Percentiles rank a stretch among this genome's conserved stretches.
Conservation (phyloP, 2,888 invertebrate species). For the Hydriomena furcata region DNA sequence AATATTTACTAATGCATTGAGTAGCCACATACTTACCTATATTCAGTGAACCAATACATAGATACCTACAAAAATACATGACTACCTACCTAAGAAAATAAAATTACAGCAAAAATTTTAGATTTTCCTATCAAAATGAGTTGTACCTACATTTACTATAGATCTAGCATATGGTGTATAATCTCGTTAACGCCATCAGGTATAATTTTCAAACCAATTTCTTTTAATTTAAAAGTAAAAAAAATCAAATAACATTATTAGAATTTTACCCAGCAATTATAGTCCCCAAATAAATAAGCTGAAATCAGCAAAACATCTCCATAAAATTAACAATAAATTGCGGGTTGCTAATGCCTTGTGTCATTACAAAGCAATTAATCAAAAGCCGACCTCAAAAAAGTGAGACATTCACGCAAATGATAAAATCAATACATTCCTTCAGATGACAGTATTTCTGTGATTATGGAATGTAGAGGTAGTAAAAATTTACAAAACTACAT, state of each 20-base stretch:
- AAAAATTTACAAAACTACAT: neutral
- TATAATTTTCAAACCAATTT: slow-evolving; percentile 12
- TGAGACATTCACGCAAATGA: slow-evolving; percentile 42
- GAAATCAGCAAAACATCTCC: slow-evolving; percentile 44
- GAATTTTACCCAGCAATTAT: slow-evolving; percentile 10
- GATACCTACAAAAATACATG: too few species aligned
- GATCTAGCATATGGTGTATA: too few species aligned
- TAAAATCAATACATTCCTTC: slow-evolving; percentile 32
- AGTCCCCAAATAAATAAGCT: slow-evolving; percentile 41
- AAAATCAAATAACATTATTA: slow-evolving; percentile 13
- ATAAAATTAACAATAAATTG: slow-evolving; percentile 70
- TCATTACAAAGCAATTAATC: slow-evolving; percentile 79
- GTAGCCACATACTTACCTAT: too few species aligned
- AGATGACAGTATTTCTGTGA: slow-evolving; percentile 9
- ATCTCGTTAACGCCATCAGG: neutral
- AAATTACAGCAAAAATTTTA: too few species aligned
- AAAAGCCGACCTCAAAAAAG: slow-evolving; percentile 59
- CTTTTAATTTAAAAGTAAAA: neutral
- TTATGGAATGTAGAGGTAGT: neutral
- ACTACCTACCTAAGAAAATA: too few species aligned
- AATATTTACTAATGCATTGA: too few species aligned
- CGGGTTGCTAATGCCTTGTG: slow-evolving; percentile 66
- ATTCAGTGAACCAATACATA: too few species aligned
- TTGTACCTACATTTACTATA: too few species aligned
- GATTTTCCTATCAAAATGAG: too few species aligned